Percentiles rank a stretch among this genome's conserved stretches.
phyloP scores from a whole-genome alignment of 2,888 invertebrate genomes.

The Synanthedon vespiformis region DNA sequence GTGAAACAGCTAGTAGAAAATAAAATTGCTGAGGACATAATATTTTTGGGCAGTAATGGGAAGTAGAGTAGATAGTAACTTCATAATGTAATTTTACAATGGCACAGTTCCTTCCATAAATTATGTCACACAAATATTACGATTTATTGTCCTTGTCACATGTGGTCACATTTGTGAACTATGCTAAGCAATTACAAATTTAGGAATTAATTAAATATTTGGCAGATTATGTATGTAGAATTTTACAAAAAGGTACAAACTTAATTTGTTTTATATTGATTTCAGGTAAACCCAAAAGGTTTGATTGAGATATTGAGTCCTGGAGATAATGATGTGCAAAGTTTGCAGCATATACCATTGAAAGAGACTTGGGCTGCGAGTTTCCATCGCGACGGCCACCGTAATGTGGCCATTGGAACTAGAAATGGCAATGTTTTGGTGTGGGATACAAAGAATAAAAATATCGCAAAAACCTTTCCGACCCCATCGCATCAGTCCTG shows the following conservation, averaged over 20 bases:
- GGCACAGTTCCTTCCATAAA: no score
- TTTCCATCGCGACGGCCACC: slow-evolving; percentile 59
- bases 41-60: no score
- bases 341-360: slow-evolving; percentile 55
- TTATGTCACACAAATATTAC: no score
- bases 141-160: no score
- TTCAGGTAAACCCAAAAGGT: slow-evolving; percentile 59
- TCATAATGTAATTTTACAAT: no score
- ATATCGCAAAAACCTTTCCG: slow-evolving; percentile 55
- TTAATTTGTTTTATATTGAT: slow-evolving; percentile 8
- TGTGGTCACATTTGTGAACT: no score
- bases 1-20: no score
- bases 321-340: slow-evolving; percentile 50
- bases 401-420: slow-evolving; percentile 56
- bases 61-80: no score
- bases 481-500: slow-evolving; percentile 42
- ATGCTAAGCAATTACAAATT: no score
- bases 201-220: no score
- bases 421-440: slow-evolving; percentile 57
- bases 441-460: slow-evolving; percentile 63
- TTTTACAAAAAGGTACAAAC: neutral
- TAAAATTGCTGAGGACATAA: no score
- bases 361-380: slow-evolving; percentile 60
- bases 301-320: slow-evolving; percentile 54
- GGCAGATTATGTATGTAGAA: no score